Base-by-base conservation (phyloP, 2,888 invertebrate genomes). In the Hypsopygia costalis region DNA sequence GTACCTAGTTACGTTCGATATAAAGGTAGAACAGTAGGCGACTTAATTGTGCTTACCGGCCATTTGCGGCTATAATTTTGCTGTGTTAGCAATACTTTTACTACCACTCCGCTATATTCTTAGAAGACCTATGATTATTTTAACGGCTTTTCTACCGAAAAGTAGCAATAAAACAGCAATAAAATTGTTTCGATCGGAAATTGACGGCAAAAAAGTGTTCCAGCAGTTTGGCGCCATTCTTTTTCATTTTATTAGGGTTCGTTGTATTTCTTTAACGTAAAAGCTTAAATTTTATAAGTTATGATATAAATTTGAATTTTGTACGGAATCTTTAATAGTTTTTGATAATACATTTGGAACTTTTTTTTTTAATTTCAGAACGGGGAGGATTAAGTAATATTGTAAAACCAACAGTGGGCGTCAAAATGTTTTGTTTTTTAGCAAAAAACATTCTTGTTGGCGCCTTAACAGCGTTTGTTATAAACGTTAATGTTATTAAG, bases 341-440 rank as follows among this genome's bases (percentile, higher is more conserved):
- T 27, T 25, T 20, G 3, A 3, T 21, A 5, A 9, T 4, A 21
- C 3, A 4, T 37, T 21, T 22, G 22, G 36, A 36, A 37, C 36
- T 7, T 31, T 20, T 31, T 31, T 11, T 31, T 55, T 52, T 52
- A 64, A 59, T 52, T 47, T 57, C 33, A 36, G 32, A 51, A 55
- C 46, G 36, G 55, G 59, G 56, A 52, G 69, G 74, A 80, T 82
- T 80, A 73, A 81, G 76, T 73, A 78, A 81, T 82, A 80, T 66
- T 69, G 69, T 79, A 65, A 81, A 83, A 81, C 72, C 78, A 81
- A 83, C 77, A 82, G 69, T 72, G 82, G 82, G 83, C 81, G 83
- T 79, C 42, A 65, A 63, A 68, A 62, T 47, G 49, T 42, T 68
- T 63, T 62, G 58, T 62, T 69, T 64, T 67, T 61, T 46, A 48